These are phyloP conservation scores for Amphiura filiformis DNA, from an alignment of 35 echinoderm and acorn worm genomes.

Conservation along the genomic window DNA sequence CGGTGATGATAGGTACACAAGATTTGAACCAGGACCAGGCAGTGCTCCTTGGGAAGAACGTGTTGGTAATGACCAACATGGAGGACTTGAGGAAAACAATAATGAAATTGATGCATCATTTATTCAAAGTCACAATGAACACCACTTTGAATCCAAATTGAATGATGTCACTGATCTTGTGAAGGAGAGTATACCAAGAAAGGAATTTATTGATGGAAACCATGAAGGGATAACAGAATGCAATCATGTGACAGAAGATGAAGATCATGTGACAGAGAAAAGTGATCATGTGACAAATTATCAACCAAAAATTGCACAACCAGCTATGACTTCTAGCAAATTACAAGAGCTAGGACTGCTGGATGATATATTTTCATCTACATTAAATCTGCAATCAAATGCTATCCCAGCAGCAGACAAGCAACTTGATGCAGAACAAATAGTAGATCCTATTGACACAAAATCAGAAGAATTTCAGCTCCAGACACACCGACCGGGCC, in stretches of 20 bases:
- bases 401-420: not conserved
- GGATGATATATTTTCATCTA: not conserved
- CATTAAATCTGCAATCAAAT: not conserved
- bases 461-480: not conserved
- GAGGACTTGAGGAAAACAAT: too few species aligned
- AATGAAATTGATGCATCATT: not conserved
- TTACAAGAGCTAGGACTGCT: not conserved
- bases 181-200: too few species aligned
- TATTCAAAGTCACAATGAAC: not conserved
- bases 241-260: too few species aligned
- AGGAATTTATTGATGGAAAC: too few species aligned
- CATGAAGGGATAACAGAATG: too few species aligned
- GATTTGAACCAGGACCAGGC: not conserved
- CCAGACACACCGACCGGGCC: conserved; percentile 35
- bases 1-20: not conserved
- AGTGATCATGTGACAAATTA: too few species aligned
- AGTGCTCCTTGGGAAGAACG: too few species aligned
- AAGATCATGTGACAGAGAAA: too few species aligned
- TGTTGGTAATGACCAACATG: too few species aligned
- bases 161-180: too few species aligned
- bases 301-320: not conserved
- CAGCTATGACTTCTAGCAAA: not conserved
- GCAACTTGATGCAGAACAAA: not conserved
- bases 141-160: too few species aligned
- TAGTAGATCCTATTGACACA: not conserved